Conservation (phyloP, 2,888 invertebrate species). For the Platypus cylindrus region DNA sequence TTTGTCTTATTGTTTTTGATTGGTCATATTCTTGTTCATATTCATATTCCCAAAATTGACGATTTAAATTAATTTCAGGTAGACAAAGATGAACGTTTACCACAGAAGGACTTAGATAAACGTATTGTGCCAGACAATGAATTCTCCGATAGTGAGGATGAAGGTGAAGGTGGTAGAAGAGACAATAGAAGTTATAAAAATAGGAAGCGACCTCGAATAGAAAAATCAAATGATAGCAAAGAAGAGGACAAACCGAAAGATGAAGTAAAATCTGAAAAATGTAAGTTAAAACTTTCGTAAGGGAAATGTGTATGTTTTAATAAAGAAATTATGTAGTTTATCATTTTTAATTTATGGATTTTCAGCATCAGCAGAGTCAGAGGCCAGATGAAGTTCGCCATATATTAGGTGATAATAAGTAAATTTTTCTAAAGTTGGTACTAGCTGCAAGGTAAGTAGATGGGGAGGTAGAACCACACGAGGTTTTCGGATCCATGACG, state of each 20-base stretch:
- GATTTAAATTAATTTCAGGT: constrained; percentile 3
- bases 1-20: too few species aligned
- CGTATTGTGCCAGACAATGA: constrained; percentile 92
- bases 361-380: constrained; percentile 20
- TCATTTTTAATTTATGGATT: too few species aligned
- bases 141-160: constrained; percentile 87
- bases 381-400: constrained; percentile 22
- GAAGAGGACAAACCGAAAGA: constrained; percentile 42
- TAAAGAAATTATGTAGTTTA: too few species aligned
- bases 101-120: constrained; percentile 73
- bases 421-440: too few species aligned
- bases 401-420: too few species aligned
- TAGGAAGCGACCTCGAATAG: constrained; percentile 62
- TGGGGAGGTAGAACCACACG: too few species aligned
- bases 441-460: too few species aligned
- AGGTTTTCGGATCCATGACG: too few species aligned
- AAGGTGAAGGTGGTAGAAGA: constrained; percentile 55
- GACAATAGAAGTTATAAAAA: constrained; percentile 44
- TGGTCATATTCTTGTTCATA: too few species aligned
- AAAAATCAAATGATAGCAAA: constrained; percentile 38
- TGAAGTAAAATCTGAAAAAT: constrained; percentile 43
- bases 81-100: constrained; percentile 83
- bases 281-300: constrained; percentile 33
- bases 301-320: too few species aligned
- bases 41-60: too few species aligned